These are phyloP conservation scores for Myotis brandtii DNA, from an alignment of 2,113 vertebrate species.

Conservation along the genomic window DNA sequence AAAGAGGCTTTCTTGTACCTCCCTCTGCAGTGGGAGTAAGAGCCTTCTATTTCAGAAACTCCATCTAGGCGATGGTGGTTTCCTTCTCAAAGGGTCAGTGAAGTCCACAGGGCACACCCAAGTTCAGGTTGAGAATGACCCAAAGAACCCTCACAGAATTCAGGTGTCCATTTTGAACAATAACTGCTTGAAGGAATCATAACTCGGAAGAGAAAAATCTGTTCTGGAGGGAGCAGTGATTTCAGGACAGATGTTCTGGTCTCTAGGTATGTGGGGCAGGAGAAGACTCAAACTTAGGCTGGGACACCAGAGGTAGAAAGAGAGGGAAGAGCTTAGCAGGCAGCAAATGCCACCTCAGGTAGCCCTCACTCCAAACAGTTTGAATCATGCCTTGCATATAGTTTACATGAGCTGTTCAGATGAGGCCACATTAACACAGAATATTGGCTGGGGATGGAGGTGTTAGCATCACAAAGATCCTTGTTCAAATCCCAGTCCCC, in stretches of 20 bases:
- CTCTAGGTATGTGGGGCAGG: rapidly evolving
- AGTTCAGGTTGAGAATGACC: neutral
- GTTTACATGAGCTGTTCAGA: neutral
- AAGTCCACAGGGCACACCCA: neutral
- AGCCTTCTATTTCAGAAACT: neutral
- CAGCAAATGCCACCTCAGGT: neutral
- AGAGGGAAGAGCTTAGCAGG: neutral
- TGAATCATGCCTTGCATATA: neutral
- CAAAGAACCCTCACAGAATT: neutral
- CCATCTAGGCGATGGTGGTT: neutral
- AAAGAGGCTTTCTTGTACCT: neutral
- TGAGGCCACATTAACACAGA: neutral
- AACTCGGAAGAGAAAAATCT: neutral
- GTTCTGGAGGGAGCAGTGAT: neutral
- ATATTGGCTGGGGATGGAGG: neutral
- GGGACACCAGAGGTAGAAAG: neutral
- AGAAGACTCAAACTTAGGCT: neutral
- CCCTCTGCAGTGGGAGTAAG: neutral
- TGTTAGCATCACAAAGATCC: neutral
- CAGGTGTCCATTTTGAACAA: neutral
- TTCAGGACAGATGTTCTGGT: neutral
- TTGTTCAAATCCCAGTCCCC: neutral
- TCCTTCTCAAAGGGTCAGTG: neutral
- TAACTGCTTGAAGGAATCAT: neutral
- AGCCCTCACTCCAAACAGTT: neutral